Conservation (phyloP, 2,113 vertebrate species). For the Brienomyrus longianalis region DNA sequence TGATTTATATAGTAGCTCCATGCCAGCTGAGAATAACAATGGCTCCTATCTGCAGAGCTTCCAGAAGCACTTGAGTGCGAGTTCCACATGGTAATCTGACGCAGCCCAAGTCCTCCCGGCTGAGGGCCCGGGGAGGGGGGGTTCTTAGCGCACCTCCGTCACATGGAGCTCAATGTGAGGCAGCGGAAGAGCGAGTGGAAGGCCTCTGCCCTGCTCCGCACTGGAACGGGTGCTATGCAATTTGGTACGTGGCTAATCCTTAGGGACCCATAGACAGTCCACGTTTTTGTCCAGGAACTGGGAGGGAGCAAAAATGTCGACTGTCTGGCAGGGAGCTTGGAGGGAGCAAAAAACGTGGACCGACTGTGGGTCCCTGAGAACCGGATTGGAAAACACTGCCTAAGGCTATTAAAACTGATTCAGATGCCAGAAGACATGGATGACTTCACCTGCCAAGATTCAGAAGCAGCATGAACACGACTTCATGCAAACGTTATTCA, state of each 20-base stretch:
- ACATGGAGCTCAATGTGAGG: not conserved
- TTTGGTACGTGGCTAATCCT: not conserved
- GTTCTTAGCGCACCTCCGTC: not conserved
- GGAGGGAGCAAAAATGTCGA: no score
- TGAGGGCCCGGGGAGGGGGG: not conserved
- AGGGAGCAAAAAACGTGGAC: not conserved
- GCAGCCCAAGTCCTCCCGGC: not conserved
- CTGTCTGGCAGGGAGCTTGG: no score
- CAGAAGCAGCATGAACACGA: not conserved
- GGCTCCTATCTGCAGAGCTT: not conserved
- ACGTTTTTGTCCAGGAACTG: no score
- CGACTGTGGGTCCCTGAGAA: not conserved
- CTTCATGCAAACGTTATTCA: not conserved
- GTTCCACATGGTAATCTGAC: not conserved
- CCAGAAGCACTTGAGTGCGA: slow-evolving; percentile 1
- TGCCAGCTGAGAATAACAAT: slow-evolving; percentile 6
- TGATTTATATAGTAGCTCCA: not conserved
- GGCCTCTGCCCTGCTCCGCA: not conserved
- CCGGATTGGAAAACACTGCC: not conserved
- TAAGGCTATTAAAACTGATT: not conserved
- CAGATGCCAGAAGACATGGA: not conserved
- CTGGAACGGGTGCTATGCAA: not conserved
- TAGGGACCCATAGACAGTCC: not conserved
- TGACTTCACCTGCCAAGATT: not conserved
- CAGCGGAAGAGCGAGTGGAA: not conserved